Base-by-base conservation (phyloP, 2,113 vertebrate genomes). In the Rattus norvegicus region DNA sequence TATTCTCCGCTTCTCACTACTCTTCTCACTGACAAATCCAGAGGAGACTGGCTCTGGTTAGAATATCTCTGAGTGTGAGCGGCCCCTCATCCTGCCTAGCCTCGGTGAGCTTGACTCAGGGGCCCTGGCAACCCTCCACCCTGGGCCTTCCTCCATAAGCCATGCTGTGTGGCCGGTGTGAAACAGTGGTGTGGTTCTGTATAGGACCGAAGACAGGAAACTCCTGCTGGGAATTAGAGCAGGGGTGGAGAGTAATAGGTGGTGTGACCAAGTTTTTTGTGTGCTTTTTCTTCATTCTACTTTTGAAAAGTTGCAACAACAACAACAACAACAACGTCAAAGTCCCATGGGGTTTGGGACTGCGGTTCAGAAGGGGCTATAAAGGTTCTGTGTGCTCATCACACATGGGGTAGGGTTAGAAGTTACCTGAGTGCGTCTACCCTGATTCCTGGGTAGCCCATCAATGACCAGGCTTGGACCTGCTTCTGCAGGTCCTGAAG, bases 381-480 rank as follows among this genome's bases (percentile, higher is more conserved):
- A 39, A 76, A 30, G 28, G 17, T 47, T 84, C 26, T 47, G 26
- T 65, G 59, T 2, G 11, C 39, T 88, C 47, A 85, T 52, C 24
- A 73, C 28, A 6, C 17, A 2, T 28, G 63, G 7, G 2, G 39
- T 63, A 65, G 49, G 7, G 36, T 65, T n/a, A 67, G 88, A 54
- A 77, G 39, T 73, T n/a, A 20, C 22, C 36, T 61, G 90, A 54
- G 47, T 7, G 30, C 43, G 17, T 10, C n/a, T 5, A 49, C 30
- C 14, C 63, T 43, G 63, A 91, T 20, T 52, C 49, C 90, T 56
- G 7, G 0, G 2, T 0, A 1, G 26, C 75, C 47, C 1, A 5
- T 28, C 59, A 13, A n/a, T 59, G 52, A 17, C 72, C 59, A 39
- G 56, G 59, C 14, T 16, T 36, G 28, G 61, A 6, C 61, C 52